Evolutionary conservation across 92 coral and sea anemone species (phyloP), one percentile per base, ranked within the genome.

Genomic region (Epizoanthus stellaris): DNA sequence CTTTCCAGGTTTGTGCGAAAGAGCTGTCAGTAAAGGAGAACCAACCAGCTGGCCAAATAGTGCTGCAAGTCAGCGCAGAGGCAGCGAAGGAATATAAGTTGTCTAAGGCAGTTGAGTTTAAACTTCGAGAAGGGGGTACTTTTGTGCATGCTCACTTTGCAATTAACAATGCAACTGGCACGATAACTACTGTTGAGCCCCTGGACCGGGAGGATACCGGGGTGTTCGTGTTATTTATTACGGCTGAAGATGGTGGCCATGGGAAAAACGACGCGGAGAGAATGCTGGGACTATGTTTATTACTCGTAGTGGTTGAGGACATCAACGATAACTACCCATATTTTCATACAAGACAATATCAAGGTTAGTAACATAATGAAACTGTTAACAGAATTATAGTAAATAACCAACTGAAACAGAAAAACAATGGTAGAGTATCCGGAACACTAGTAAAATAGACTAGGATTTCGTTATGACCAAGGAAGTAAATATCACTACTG

Each of bases 211-310:
- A 96, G 68, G 14, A 45, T 6, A 63, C 62, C 16, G 19, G 62
- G 0, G 42, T 85, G 0, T 89, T 92, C 70, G 21, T 67, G 16
- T 43, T 96, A 13, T 95, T 88, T 13, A 85, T 93, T 36, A 67
- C 90, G 34, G 98, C 95, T 3, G 93, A 91, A 60, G 98, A 96
- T 81, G 96, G 95, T 1, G 95, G 96, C 12, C 91, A 90, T 47
- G 95, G 86, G 3, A 85, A 85, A 17, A 61, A 77, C 61, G 39
- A 70, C 14, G 16, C 69, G 13, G 86, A 80, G 10, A 81, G 95
- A 56, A 76, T 88, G 58, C 87, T 91, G 12, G 88, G 90, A 42
- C 87, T 91, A 76, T 94, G 98, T 85, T 76, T 77, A 20, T 23
- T 96, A 20, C 75, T 52, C 1, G 80, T 96, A 3, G 70, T 66